These are phyloP conservation scores for Drosophila algonquin DNA, from an alignment of 2,888 invertebrate species.

Conservation along the genomic window DNA sequence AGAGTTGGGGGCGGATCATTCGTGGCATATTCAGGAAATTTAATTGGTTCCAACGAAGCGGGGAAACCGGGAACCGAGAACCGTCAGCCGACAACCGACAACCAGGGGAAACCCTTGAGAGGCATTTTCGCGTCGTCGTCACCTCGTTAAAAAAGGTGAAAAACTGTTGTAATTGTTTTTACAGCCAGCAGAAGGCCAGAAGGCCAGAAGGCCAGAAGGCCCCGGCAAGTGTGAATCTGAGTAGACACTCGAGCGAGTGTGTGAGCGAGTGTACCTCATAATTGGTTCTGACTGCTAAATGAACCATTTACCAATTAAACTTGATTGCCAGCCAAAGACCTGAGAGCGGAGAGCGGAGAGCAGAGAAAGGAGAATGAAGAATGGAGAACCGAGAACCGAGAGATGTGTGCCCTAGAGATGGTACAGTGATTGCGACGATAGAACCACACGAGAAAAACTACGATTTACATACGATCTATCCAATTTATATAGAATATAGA, in stretches of 20 bases:
- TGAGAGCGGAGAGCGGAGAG: background rate
- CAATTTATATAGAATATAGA: no score
- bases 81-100: background rate
- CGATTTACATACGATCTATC: no score
- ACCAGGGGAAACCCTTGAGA: slow-evolving; percentile 38
- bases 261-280: slow-evolving; percentile 42
- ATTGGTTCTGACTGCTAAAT: slow-evolving; percentile 80
- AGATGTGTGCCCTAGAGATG: slow-evolving; percentile 35
- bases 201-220: background rate
- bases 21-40: slow-evolving; percentile 26
- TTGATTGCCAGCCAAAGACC: slow-evolving; percentile 66
- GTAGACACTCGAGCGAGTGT: slow-evolving; percentile 18
- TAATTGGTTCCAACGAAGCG: slow-evolving; percentile 48
- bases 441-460: no score
- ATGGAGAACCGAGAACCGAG: background rate
- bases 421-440: background rate
- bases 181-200: slow-evolving; percentile 41
- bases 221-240: slow-evolving; percentile 26
- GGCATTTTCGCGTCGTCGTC: slow-evolving; percentile 49
- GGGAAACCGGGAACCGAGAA: background rate
- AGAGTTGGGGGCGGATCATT: slow-evolving; percentile 29
- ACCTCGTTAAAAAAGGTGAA: slow-evolving; percentile 50
- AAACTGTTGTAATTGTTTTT: slow-evolving; percentile 73
- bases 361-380: slow-evolving; percentile 6
- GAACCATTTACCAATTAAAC: slow-evolving; percentile 82